A percentile compares a stretch with the other conserved stretches of the same genome.
These are phyloP conservation scores for Sylvia atricapilla DNA, from an alignment of 2,113 vertebrate species.

Conservation along the genomic window DNA sequence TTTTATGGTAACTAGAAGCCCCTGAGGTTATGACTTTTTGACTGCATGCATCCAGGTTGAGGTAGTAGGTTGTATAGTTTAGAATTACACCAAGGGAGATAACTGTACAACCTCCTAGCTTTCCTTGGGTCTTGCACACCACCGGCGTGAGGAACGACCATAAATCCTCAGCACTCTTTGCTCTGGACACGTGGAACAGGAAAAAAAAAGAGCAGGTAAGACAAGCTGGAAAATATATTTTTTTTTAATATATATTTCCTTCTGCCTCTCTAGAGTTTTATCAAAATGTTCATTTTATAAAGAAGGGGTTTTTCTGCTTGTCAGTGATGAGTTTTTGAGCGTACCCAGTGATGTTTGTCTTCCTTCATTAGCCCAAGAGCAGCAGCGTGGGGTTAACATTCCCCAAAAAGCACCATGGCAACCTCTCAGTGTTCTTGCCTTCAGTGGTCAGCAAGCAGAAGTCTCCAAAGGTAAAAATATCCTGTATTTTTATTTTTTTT, in stretches of 20 bases:
- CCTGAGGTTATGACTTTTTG: constrained; percentile 51
- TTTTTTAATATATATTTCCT: not conserved
- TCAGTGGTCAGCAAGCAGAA: not conserved
- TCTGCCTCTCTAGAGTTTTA: not conserved
- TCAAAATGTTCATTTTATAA: not conserved
- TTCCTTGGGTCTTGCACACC: constrained; percentile 90
- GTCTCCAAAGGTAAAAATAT: constrained; percentile 37
- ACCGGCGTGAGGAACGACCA: constrained; percentile 59
- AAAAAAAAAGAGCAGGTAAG: constrained; percentile 71
- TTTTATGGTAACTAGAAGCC: not conserved
- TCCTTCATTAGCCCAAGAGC: not conserved
- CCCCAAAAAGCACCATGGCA: constrained; percentile 50
- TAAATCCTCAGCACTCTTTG: constrained; percentile 56
- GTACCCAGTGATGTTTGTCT: not conserved
- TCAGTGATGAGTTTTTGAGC: not conserved
- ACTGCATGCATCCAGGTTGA: constrained; percentile 91
- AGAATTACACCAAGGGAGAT: constrained; percentile 98
- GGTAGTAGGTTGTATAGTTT: constrained; percentile 99
- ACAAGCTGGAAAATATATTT: constrained; percentile 4
- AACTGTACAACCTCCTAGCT: constrained; percentile 99
- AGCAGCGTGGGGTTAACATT: not conserved
- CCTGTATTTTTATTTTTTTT: not conserved
- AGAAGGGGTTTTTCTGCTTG: fast-evolving
- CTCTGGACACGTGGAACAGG: constrained; percentile 40
- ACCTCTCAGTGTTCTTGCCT: not conserved